Conservation (phyloP, 2,113 vertebrate genomes). For the Brachyistius frenatus region DNA sequence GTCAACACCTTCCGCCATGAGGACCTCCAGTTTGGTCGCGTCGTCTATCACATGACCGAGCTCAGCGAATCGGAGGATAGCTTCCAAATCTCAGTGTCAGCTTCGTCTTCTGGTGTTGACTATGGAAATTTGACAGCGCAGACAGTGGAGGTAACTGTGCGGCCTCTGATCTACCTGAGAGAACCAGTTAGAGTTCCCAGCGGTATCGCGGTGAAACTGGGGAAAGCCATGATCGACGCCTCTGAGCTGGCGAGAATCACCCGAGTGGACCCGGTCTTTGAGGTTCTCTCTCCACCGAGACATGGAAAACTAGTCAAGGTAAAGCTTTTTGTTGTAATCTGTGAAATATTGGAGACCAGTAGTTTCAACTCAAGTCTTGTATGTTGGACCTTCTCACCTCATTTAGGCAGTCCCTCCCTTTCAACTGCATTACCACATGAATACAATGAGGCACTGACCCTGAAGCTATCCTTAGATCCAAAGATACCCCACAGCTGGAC, state of each 20-base stretch:
- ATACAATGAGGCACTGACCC: too few species aligned
- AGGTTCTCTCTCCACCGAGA: constrained; percentile 84
- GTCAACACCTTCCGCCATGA: constrained; percentile 87
- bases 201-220: constrained; percentile 82
- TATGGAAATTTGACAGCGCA: constrained; percentile 85
- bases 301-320: constrained; percentile 87
- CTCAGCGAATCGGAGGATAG: constrained; percentile 84
- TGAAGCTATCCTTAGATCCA: too few species aligned
- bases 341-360: background rate
- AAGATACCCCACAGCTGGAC: too few species aligned
- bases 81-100: constrained; percentile 86
- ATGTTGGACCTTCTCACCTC: too few species aligned
- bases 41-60: constrained; percentile 88
- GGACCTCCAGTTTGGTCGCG: constrained; percentile 83
- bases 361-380: too few species aligned
- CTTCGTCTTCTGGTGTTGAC: constrained; percentile 67
- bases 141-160: constrained; percentile 82
- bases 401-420: too few species aligned
- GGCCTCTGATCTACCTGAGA: constrained; percentile 83
- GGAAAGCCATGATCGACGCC: constrained; percentile 88
- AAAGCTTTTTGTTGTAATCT: background rate
- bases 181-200: constrained; percentile 83
- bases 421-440: too few species aligned
- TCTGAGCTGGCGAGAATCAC: constrained; percentile 88
- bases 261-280: constrained; percentile 87